phyloP scores from a whole-genome alignment of 2,113 vertebrate genomes.

The Daphoenositta chrysoptera region DNA sequence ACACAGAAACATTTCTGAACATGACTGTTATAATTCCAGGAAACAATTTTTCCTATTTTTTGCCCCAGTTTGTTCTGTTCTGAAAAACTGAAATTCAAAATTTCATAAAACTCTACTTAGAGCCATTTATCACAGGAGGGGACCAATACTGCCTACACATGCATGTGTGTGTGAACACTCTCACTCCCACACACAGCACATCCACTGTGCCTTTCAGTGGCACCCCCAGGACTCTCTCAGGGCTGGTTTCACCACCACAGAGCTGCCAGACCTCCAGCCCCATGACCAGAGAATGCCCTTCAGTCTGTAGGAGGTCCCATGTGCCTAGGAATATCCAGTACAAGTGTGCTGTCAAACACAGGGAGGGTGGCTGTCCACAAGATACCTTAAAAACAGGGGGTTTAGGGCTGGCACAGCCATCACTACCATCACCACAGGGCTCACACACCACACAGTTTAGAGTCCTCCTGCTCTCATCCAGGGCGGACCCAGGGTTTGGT shows the following conservation, averaged over 20 bases:
- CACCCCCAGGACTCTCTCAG: neutral
- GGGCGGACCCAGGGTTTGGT: neutral
- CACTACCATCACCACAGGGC: neutral
- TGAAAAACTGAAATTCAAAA: constrained; percentile 1
- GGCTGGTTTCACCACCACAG: neutral
- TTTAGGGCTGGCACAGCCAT: neutral
- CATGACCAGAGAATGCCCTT: neutral
- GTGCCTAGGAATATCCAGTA: no score
- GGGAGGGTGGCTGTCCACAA: neutral
- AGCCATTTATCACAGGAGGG: neutral
- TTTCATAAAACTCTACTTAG: neutral
- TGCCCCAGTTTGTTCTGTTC: neutral
- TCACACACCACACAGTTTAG: neutral
- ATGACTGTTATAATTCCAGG: constrained; percentile 44
- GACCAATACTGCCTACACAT: neutral
- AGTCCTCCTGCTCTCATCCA: neutral
- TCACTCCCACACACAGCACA: accelerated
- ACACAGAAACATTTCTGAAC: neutral
- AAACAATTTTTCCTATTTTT: constrained; percentile 25
- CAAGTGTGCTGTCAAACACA: neutral
- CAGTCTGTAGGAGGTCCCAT: neutral
- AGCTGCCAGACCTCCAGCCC: neutral
- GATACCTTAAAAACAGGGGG: neutral
- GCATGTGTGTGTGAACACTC: accelerated
- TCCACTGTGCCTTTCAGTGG: neutral